Evolutionary conservation across 2,113 vertebrate species (phyloP).

Genomic region (Thunnus maccoyii): DNA sequence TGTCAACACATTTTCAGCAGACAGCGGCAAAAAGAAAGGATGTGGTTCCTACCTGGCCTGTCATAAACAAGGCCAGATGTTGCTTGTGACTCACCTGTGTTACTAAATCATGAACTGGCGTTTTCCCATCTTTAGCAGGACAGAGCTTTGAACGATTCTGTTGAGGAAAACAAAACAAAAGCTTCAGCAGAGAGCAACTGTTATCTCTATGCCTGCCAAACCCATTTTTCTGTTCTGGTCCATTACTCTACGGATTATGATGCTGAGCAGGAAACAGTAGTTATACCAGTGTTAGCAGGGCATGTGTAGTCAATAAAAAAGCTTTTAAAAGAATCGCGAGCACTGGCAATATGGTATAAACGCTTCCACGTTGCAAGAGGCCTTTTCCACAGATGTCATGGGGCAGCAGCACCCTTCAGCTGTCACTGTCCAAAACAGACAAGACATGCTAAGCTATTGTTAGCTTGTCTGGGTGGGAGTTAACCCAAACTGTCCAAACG

Average conservation of each 20-base stretch:
- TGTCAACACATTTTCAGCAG: neutral
- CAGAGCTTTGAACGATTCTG: conserved; percentile 42
- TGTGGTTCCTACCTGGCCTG: conserved; percentile 9
- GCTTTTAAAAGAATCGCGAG: neutral
- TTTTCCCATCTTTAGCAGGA: conserved; percentile 72
- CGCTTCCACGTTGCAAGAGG: conserved; percentile 47
- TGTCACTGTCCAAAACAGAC: conserved; percentile 81
- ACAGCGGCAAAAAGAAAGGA: conserved; percentile 12
- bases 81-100: conserved; percentile 66
- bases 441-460: conserved; percentile 75
- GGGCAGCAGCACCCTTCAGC: conserved; percentile 64
- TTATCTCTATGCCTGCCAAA: neutral
- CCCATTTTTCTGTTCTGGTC: neutral
- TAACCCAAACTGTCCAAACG: conserved; percentile 28
- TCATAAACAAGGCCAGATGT: neutral
- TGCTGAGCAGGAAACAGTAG: neutral
- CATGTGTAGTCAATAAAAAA: neutral
- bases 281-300: neutral
- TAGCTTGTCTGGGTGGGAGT: conserved; percentile 71
- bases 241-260: neutral
- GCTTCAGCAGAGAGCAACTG: neutral
- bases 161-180: conserved; percentile 16
- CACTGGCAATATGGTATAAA: neutral
- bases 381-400: conserved; percentile 64
- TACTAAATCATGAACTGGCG: conserved; percentile 34